Evolutionary conservation across 2,888 invertebrate species (phyloP).

Genomic region (Colostygia pectinataria): DNA sequence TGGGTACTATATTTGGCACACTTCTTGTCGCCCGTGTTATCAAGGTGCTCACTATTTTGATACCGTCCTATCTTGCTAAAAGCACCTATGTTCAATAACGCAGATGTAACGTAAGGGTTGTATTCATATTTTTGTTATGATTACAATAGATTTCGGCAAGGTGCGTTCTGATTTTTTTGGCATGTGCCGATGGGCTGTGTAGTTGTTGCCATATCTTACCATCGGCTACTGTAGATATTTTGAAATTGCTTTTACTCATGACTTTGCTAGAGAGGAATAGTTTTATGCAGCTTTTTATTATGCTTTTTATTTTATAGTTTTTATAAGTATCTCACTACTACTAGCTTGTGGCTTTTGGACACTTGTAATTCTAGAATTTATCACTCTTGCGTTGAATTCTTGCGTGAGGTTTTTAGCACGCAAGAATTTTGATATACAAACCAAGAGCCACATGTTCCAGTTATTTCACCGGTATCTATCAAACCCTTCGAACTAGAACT

Average conservation of each 20-base stretch:
- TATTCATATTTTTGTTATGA: slow-evolving; percentile 61
- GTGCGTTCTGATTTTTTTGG: slow-evolving; percentile 58
- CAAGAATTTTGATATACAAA: no score
- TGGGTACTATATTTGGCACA: slow-evolving; percentile 76
- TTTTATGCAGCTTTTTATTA: no score
- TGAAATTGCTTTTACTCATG: neutral
- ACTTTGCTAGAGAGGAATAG: no score
- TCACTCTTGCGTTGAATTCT: no score
- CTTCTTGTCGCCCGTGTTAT: slow-evolving; percentile 45
- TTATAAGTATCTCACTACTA: no score
- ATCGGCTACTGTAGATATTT: slow-evolving; percentile 19
- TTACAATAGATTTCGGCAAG: slow-evolving; percentile 63
- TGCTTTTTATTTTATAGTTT: no score
- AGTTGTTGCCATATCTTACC: slow-evolving; percentile 20
- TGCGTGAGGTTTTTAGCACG: no score
- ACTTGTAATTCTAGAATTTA: no score
- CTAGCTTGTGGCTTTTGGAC: no score
- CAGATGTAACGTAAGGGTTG: slow-evolving; percentile 70
- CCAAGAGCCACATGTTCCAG: no score
- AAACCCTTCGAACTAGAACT: no score
- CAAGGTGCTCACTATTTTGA: slow-evolving; percentile 37
- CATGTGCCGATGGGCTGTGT: slow-evolving; percentile 46
- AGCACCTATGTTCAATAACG: slow-evolving; percentile 41
- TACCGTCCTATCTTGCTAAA: slow-evolving; percentile 30
- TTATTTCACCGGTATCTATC: no score